Conservation (phyloP, 2,888 invertebrate genomes). For the Eristalis intricaria region DNA sequence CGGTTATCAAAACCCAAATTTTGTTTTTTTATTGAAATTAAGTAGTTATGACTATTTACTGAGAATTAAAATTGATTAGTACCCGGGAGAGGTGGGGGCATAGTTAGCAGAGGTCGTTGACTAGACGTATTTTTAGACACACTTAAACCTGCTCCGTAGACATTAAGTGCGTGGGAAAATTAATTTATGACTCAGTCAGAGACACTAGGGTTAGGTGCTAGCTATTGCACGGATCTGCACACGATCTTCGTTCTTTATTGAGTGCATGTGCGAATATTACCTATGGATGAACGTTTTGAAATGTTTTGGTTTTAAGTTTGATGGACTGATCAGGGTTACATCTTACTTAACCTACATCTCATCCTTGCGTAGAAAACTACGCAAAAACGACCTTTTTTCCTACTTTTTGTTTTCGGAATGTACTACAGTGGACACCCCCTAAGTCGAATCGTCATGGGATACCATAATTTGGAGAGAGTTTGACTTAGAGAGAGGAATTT, state of each 20-base stretch:
- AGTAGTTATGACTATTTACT: background rate
- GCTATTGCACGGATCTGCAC: background rate
- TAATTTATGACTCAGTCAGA: background rate
- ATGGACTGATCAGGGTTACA: too few relatives aligned
- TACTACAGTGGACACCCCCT: too few relatives aligned
- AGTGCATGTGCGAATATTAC: too few relatives aligned
- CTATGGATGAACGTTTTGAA: background rate
- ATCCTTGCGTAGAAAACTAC: too few relatives aligned
- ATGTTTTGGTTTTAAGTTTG: too few relatives aligned
- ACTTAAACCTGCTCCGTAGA: background rate
- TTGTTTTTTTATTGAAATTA: background rate
- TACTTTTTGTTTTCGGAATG: too few relatives aligned
- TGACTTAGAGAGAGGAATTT: too few relatives aligned
- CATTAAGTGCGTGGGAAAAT: background rate
- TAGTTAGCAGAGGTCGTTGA: background rate
- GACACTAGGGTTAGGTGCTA: background rate
- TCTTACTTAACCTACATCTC: too few relatives aligned
- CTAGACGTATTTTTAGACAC: background rate
- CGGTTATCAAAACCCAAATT: background rate
- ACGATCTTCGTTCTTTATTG: background rate
- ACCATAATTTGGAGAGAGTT: too few relatives aligned
- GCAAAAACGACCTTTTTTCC: too few relatives aligned
- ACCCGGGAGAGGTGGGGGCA: background rate
- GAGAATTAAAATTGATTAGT: background rate
- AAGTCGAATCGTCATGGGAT: too few relatives aligned